These are phyloP conservation scores for Lobophora halterata DNA, from an alignment of 2,888 invertebrate genomes.

Conservation along the genomic window DNA sequence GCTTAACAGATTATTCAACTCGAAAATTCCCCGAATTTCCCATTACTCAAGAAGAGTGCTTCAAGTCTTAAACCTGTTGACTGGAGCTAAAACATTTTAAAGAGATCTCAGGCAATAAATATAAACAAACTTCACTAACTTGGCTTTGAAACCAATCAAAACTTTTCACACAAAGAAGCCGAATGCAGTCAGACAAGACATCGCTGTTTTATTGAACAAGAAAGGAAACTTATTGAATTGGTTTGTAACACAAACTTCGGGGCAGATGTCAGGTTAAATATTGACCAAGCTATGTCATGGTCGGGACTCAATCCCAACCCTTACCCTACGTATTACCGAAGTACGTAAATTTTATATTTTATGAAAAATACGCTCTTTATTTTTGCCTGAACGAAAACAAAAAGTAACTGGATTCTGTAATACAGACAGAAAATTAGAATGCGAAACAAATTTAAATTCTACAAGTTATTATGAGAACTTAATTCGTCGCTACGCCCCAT, in stretches of 20 bases:
- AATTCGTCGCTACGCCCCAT: slow-evolving; percentile 22
- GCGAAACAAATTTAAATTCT: slow-evolving; percentile 25
- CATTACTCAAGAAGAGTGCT: slow-evolving; percentile 17
- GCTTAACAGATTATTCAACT: slow-evolving; percentile 26
- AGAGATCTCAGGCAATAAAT: slow-evolving; percentile 28
- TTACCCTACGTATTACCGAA: slow-evolving; percentile 17
- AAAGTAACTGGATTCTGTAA: slow-evolving; percentile 15
- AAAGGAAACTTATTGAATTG: slow-evolving; percentile 54
- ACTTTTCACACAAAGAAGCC: slow-evolving; percentile 57
- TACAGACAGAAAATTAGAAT: slow-evolving; percentile 19
- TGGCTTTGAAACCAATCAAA: slow-evolving; percentile 63
- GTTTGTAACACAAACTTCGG: slow-evolving; percentile 53
- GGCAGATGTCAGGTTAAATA: slow-evolving; percentile 47
- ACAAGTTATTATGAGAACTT: slow-evolving; percentile 18
- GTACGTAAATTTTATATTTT: slow-evolving; percentile 11
- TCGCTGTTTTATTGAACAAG: slow-evolving; percentile 60
- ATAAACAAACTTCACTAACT: slow-evolving; percentile 40
- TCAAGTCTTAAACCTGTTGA: slow-evolving; percentile 14
- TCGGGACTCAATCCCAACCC: slow-evolving; percentile 19
- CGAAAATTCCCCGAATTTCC: slow-evolving; percentile 18
- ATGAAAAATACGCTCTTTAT: not conserved
- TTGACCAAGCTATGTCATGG: slow-evolving; percentile 38
- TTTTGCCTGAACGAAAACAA: slow-evolving; percentile 8
- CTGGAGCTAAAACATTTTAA: slow-evolving; percentile 11
- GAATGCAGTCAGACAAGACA: slow-evolving; percentile 55